Conservation (phyloP, 2,113 vertebrate genomes). For the Gnathochromis pfefferi region DNA sequence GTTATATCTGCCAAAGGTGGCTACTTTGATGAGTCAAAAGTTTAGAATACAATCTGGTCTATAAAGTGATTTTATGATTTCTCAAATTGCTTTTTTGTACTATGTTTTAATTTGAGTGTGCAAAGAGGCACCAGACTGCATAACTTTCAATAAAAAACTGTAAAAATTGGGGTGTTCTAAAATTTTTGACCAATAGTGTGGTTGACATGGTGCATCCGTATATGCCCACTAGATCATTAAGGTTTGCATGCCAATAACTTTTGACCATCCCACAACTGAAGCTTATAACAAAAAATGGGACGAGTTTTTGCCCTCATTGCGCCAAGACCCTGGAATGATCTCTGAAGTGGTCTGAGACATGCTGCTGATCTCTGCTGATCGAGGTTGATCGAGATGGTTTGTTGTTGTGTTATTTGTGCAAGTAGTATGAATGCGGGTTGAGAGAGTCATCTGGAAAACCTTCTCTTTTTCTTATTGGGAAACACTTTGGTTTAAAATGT, state of each 20-base stretch:
- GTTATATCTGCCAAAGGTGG: background rate
- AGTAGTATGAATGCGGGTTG: background rate
- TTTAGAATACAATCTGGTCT: background rate
- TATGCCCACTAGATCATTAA: background rate
- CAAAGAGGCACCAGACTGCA: fast-evolving
- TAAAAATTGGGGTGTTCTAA: background rate
- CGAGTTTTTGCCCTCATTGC: fast-evolving
- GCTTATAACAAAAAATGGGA: background rate
- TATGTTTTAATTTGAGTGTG: fast-evolving
- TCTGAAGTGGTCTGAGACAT: fast-evolving
- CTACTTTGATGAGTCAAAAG: background rate
- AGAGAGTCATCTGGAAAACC: background rate
- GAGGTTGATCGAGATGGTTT: background rate
- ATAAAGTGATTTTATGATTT: background rate
- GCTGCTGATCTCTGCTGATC: background rate
- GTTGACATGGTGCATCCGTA: background rate
- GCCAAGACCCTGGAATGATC: background rate
- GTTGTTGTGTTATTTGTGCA: background rate
- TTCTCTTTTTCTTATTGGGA: background rate
- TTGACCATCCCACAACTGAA: background rate
- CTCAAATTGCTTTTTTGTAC: background rate
- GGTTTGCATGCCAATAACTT: background rate
- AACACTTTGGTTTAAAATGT: background rate
- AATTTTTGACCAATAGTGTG: background rate
- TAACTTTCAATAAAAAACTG: background rate